Conservation (phyloP, 2,113 vertebrate species). For the Centropristis striata region DNA sequence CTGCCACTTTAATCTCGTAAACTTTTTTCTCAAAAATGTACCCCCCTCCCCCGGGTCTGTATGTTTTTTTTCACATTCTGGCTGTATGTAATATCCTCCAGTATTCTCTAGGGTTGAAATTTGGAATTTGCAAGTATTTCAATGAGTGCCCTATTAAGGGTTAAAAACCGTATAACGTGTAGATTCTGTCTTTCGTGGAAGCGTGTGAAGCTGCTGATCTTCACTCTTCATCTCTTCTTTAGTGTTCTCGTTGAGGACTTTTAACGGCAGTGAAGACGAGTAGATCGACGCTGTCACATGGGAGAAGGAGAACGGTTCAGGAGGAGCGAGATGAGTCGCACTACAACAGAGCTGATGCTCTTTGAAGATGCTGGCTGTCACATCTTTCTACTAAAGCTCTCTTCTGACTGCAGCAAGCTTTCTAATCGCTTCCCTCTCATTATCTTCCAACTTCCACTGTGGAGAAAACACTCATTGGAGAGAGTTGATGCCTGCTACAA, state of each 20-base stretch:
- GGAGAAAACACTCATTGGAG: conserved; percentile 2
- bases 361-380: conserved; percentile 21
- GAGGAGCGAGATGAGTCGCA: not conserved
- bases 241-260: not conserved
- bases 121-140: no score
- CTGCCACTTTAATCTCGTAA: no score
- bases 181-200: not conserved
- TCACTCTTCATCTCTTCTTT: not conserved
- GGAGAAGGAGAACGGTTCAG: conserved; percentile 2
- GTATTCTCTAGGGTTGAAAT: no score
- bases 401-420: not conserved
- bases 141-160: no score
- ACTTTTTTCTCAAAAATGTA: no score
- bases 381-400: conserved; percentile 18
- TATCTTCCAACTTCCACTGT: conserved; percentile 25
- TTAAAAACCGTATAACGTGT: no score
- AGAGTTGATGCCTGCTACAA: conserved; percentile 13
- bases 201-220: not conserved
- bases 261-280: not conserved
- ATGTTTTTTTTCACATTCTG: no score
- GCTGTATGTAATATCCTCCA: no score
- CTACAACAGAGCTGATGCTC: conserved; percentile 8
- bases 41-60: no score
- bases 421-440: conserved; percentile 26
- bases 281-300: not conserved